Base-by-base conservation (phyloP, 2,888 invertebrate genomes). In the Scaptomyza polygonia region DNA sequence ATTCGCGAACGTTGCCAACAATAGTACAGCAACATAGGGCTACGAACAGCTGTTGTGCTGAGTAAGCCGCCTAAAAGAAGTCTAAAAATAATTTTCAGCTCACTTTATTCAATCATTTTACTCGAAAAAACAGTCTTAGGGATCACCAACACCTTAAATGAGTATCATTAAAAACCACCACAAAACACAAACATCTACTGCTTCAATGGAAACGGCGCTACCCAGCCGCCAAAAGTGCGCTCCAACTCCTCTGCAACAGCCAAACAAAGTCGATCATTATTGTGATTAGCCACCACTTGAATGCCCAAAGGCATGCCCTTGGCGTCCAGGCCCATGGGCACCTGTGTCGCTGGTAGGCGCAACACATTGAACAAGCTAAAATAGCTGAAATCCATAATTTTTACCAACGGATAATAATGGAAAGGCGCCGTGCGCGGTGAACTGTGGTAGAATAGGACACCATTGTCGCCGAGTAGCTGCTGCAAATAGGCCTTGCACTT, bases 221-320 rank as follows among this genome's bases (percentile, higher is more conserved):
- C 93, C 98, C 98, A 98, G 4, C 98, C 98, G 42, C 97, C 98
- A 89, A 98, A 98, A 2, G 94, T 95, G 77, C 94, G 94, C 87
- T 97, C 97, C 53, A 99, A 90, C 90, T 97, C 97, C 88, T 95
- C 94, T 1, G 98, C 98, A 2, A 98, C 95, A n/a, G 97, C 96
- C 49, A 99, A 91, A 72, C 97, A 96, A 47, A 97, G 90, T 65
- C 95, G 94, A 91, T 99, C 99, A 81, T 96, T 96, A 89, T 96
- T 94, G 70, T 95, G 93, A 58, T 95, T 95, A 3, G 96, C 95
- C n/a, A 98, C 94, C 1, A 97, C 96, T 92, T 98, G 98, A 62
- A 98, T 93, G 18, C 98, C 98, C 62, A 98, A 93, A 0, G 98
- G 98, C 75, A 98, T 92, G 1, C 97, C 97, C 72, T 95, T 94